Base-by-base conservation (phyloP, 2,797 vertebrate species). In the Rhinogobio ventralis region DNA sequence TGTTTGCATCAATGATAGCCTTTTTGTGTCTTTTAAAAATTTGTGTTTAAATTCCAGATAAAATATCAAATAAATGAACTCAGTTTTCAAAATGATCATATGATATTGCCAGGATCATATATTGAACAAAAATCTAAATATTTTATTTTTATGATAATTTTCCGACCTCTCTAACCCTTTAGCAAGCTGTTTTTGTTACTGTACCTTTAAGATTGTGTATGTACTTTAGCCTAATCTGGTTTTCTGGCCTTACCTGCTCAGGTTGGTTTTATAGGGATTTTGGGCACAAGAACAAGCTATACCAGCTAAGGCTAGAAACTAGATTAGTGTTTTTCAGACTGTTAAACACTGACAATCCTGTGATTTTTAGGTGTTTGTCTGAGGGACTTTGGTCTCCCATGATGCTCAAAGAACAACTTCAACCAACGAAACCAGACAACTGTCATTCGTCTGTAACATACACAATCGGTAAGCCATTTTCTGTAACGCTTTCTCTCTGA, bases 401-500 rank as follows among this genome's bases (percentile, higher is more conserved):
- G 73, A 55, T 8, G 19, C 72, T 20, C 19, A 74, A 20, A 74
- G 46, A 33, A 74, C 30, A 36, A 23, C 19, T 53, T 23, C 6
- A 23, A 8, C 28, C 49, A 74, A 23, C 17, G 33, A 53, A 53
- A 7, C 19, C 49, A 17, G 30, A 17, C 33, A 9, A 19, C 33
- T 20, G 17, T 67, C 66, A 67, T 67, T 39, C 17, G 3, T 25
- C n/a, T 60, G 57, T 60, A n/a, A 60, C 57, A 25, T 5, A 20
- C 20, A 69, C 33, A 42, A 5, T 39, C 2, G 25, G 45, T 17
- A 20, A 82, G 42, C 19, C 49, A 71, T 68, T 30, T 19, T 55
- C 67, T 55, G 28, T 75, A 68, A 30, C 60, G 7, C 73, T 72
- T 66, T 51, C 20, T 71, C 42, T 53, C n/a, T 66, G 25, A 62